Evolutionary conservation across 2,888 invertebrate species (phyloP), one percentile per base, ranked within the genome.

Genomic region (Bugula neritina): DNA sequence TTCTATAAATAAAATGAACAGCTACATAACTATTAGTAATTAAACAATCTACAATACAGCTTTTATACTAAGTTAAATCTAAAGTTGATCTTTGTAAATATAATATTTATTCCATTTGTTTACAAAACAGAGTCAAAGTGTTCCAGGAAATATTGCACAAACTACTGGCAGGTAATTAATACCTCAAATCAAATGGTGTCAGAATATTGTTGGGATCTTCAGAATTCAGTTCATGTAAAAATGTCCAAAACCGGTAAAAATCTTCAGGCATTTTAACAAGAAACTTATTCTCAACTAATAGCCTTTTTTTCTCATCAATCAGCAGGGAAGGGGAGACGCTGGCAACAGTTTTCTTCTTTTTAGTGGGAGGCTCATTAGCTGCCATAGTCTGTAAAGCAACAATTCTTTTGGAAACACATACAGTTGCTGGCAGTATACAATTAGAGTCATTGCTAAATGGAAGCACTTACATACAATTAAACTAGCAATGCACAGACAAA

Each of bases 251-350:
- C 72, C 89, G 86, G 79, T 89, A 94, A 83, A 95, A 95, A 83
- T 95, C 94, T n/a, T 87, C 82, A 0, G 95, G 94, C 93, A 95
- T 93, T 74, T 91, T 88, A 0, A 92, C 88, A 35, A 93, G 83
- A 83, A 94, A 94, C 76, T 91, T 88, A 72, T 90, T 87, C 77
- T 90, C 89, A 69, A 93, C 5, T n/a, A 63, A n/a, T 5, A 25
- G 5, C n/a, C 31, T 25, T 13, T 5, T 63, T 63, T 63, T 27
- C 2, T 31, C 17, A 25, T 25, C 27, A 13, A 13, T 27, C 10
- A 5, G 27, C n/a, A 21, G n/a, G 57, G n/a, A 25, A 5, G 23
- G 23, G 23, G n/a, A 25, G 10, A 10, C 52, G 10, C 21, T 21
- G 21, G 10, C 10, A 13, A 52, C 52, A 5, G 21, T 17, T 23